Conservation (phyloP, 1,140 invertebrate species). For the Brachionus sp. region DNA sequence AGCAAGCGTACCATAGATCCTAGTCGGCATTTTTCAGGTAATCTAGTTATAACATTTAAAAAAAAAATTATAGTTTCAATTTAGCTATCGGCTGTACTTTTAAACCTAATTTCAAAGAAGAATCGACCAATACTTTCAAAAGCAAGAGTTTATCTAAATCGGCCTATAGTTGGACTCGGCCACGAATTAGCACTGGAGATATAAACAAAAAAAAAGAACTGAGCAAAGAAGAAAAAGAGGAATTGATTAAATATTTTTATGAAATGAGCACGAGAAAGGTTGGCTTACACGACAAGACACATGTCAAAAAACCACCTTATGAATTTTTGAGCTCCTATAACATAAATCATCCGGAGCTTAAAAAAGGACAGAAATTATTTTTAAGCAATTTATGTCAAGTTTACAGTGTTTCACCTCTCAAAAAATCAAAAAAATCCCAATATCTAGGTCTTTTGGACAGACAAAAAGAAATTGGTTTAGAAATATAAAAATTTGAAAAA, state of each 20-base stretch:
- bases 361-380: slow-evolving; percentile 21
- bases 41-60: not conserved
- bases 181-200: not conserved
- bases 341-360: slow-evolving; percentile 15
- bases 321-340: slow-evolving; percentile 3
- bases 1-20: not conserved
- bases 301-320: slow-evolving; percentile 17
- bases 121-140: not conserved
- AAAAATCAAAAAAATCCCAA: slow-evolving; percentile 16
- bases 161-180: not conserved
- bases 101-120: slow-evolving; percentile 2
- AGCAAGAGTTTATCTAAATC: slow-evolving; percentile 17
- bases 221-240: not conserved
- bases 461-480: slow-evolving; percentile 5
- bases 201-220: not conserved
- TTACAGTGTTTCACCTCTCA: slow-evolving; percentile 9
- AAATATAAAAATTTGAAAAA: not conserved
- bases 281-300: slow-evolving; percentile 6
- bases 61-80: not conserved
- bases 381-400: slow-evolving; percentile 12
- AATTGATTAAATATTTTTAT: slow-evolving; percentile 6
- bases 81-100: slow-evolving; percentile 16
- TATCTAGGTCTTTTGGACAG: not conserved
- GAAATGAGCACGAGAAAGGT: not conserved
- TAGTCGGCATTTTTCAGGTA: slow-evolving; percentile 19